Conservation (phyloP, 1,140 invertebrate genomes). For the Drosophila seguyi region DNA sequence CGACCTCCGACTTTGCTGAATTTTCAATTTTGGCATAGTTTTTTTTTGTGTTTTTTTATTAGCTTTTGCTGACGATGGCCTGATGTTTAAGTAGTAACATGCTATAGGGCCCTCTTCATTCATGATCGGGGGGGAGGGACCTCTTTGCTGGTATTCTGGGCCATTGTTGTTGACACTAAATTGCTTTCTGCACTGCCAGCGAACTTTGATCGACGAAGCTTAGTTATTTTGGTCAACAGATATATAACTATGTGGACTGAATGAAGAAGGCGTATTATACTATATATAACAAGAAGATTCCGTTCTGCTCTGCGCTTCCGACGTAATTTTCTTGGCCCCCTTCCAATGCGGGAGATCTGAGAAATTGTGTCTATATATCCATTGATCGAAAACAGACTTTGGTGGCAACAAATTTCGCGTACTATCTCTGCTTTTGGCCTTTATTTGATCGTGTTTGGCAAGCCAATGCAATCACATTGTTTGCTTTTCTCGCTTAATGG, state of each 20-base stretch:
- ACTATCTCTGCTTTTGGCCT: conserved; percentile 10
- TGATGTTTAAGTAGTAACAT: conserved; percentile 11
- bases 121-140: conserved; percentile 12
- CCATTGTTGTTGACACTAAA: conserved; percentile 27
- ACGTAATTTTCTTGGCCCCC: conserved; percentile 49
- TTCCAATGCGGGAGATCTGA: conserved; percentile 20
- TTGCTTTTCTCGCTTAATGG: conserved; percentile 24
- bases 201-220: conserved; percentile 33
- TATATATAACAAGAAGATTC: conserved; percentile 14
- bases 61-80: conserved; percentile 4
- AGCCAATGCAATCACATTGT: conserved; percentile 14
- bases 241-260: conserved; percentile 20
- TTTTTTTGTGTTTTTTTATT: neutral
- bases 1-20: conserved; percentile 33
- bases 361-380: conserved; percentile 20
- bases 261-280: conserved; percentile 14
- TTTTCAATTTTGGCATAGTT: conserved; percentile 17
- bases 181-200: conserved; percentile 12
- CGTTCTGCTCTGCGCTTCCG: conserved; percentile 24
- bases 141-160: conserved; percentile 1
- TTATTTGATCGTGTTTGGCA: conserved; percentile 15
- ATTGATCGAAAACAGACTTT: conserved; percentile 41
- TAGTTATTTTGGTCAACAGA: conserved; percentile 38
- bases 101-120: conserved; percentile 21
- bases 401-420: conserved; percentile 27